phyloP scores from a whole-genome alignment of 1,140 invertebrate genomes.

The Stegodyphus mimosarum region DNA sequence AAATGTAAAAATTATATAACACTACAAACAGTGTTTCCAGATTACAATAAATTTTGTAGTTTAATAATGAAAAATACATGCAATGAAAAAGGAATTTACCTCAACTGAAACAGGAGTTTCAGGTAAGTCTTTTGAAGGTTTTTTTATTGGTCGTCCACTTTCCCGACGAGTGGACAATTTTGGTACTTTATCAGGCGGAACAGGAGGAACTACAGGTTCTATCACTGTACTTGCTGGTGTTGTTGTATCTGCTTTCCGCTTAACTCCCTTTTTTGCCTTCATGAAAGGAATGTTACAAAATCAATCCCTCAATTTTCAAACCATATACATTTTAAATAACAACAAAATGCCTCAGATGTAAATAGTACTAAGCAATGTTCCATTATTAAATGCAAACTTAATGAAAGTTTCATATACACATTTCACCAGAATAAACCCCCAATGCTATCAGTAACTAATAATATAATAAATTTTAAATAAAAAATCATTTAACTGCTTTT shows the following conservation, averaged over 20 bases:
- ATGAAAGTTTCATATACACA: too few species aligned
- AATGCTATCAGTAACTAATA: too few species aligned
- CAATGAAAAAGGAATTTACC: background rate
- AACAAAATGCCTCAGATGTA: too few species aligned
- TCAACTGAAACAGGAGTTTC: constrained; percentile 65
- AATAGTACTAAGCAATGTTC: too few species aligned
- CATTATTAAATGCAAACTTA: too few species aligned
- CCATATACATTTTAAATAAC: too few species aligned
- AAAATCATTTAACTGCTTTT: too few species aligned
- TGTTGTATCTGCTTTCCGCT: constrained; percentile 97
- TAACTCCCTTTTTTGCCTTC: constrained; percentile 90
- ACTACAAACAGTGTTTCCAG: too few species aligned
- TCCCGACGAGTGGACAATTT: constrained; percentile 90
- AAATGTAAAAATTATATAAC: too few species aligned
- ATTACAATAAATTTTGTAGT: background rate
- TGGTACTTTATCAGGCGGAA: constrained; percentile 64
- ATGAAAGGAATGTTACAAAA: background rate
- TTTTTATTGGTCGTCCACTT: constrained; percentile 95
- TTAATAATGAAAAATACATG: background rate
- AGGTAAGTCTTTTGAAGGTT: constrained; percentile 76
- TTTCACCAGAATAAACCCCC: too few species aligned
- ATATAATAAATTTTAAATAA: too few species aligned
- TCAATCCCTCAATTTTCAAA: too few species aligned
- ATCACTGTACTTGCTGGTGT: constrained; percentile 68
- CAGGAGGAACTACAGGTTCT: constrained; percentile 18